These are phyloP conservation scores for Tipula unca DNA, from an alignment of 2,888 invertebrate genomes.

Conservation along the genomic window DNA sequence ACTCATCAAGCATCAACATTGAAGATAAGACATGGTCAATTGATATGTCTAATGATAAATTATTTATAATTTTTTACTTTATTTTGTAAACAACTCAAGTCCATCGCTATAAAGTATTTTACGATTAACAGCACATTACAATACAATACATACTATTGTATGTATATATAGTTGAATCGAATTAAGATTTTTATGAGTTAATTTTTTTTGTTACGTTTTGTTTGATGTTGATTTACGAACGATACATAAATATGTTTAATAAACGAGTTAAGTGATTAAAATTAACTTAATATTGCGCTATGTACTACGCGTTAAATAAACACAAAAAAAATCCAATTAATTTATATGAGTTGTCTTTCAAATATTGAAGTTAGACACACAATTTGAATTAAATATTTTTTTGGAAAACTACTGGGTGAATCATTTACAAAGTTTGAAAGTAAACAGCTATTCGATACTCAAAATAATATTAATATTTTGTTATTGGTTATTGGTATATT, in stretches of 20 bases:
- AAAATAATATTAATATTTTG: neutral
- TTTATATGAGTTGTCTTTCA: neutral
- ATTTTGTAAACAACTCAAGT: conserved; percentile 14
- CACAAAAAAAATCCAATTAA: neutral
- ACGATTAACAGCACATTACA: neutral
- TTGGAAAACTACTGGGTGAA: neutral
- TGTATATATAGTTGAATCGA: neutral
- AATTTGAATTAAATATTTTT: neutral
- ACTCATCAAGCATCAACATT: neutral
- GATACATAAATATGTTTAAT: neutral
- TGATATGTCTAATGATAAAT: neutral
- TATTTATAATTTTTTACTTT: neutral
- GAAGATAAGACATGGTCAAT: neutral
- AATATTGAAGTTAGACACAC: neutral
- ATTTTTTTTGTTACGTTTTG: neutral
- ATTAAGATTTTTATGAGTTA: neutral
- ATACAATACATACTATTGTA: neutral
- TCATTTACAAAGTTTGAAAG: neutral
- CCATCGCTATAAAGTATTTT: neutral
- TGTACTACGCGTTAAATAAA: neutral
- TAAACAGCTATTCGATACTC: neutral
- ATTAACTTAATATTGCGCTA: neutral
- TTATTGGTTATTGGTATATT: too few species aligned
- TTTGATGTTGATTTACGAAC: neutral
- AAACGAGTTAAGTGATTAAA: neutral